phyloP scores from a whole-genome alignment of 2,888 invertebrate species.

The Seladonia tumulorum region DNA sequence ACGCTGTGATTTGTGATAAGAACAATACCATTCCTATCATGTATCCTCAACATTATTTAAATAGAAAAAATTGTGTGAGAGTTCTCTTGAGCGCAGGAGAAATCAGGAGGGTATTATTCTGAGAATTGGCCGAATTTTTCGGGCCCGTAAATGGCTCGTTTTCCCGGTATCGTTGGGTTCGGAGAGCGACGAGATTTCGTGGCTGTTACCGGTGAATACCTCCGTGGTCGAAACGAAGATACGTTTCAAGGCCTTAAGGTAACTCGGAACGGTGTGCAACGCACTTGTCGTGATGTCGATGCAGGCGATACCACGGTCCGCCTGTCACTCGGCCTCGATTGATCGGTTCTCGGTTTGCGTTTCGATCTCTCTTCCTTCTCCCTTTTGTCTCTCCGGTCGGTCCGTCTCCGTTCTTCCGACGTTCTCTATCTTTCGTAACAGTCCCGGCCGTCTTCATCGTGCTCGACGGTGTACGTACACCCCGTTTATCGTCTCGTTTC shows the following conservation, averaged over 20 bases:
- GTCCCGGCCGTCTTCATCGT: conserved; percentile 49
- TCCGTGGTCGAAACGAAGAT: conserved; percentile 66
- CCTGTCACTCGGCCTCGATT: conserved; percentile 80
- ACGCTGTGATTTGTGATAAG: too few relatives aligned
- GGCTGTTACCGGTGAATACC: conserved; percentile 51
- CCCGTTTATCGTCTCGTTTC: conserved; percentile 65
- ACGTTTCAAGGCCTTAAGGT: conserved; percentile 63
- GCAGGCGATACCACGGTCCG: conserved; percentile 73
- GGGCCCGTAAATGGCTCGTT: neutral
- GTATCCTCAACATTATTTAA: too few relatives aligned
- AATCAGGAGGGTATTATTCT: neutral
- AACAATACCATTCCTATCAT: too few relatives aligned
- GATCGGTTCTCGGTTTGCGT: conserved; percentile 76
- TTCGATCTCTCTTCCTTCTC: conserved; percentile 41
- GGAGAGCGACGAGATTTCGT: conserved; percentile 46
- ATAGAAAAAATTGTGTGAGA: too few relatives aligned
- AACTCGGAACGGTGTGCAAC: conserved; percentile 70
- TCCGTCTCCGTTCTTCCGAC: conserved; percentile 24
- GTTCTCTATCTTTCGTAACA: conserved; percentile 47
- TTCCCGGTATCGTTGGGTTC: conserved; percentile 24
- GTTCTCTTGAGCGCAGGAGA: too few relatives aligned
- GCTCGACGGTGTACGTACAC: conserved; percentile 36
- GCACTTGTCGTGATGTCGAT: conserved; percentile 79
- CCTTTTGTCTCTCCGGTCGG: conserved; percentile 17
- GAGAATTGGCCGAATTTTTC: neutral